phyloP scores from a whole-genome alignment of 35 echinoderm and acorn worm species.

The Ptychodera flava region DNA sequence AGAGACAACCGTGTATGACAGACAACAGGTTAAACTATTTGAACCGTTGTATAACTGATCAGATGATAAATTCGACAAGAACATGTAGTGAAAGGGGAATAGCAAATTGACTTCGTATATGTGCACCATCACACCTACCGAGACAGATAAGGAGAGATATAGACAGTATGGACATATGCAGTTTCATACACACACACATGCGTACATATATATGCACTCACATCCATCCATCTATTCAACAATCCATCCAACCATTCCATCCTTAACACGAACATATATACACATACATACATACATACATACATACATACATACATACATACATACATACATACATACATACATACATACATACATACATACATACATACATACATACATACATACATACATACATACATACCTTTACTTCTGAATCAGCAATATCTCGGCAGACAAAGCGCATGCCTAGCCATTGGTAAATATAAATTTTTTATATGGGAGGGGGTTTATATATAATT shows the following conservation, averaged over 20 bases:
- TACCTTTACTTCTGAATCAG: neutral
- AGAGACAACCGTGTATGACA: too few species aligned
- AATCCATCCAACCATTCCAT: neutral
- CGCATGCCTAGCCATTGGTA: neutral
- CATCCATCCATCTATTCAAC: neutral
- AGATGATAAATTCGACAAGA: neutral
- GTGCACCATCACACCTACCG: neutral
- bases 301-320: neutral
- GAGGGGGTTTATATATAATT: neutral
- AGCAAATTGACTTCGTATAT: neutral
- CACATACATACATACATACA: neutral
- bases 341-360: neutral
- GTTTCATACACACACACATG: neutral
- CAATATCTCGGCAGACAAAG: neutral
- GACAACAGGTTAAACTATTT: too few species aligned
- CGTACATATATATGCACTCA: neutral
- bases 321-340: neutral
- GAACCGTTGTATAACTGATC: too few species aligned
- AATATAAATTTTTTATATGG: neutral
- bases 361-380: constrained; percentile 2
- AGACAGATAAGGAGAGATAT: neutral
- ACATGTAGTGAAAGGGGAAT: neutral
- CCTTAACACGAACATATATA: neutral
- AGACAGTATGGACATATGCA: neutral
- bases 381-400: constrained; percentile 2